phyloP scores from a whole-genome alignment of 2,888 invertebrate genomes.

The Margaritifera margaritifera region DNA sequence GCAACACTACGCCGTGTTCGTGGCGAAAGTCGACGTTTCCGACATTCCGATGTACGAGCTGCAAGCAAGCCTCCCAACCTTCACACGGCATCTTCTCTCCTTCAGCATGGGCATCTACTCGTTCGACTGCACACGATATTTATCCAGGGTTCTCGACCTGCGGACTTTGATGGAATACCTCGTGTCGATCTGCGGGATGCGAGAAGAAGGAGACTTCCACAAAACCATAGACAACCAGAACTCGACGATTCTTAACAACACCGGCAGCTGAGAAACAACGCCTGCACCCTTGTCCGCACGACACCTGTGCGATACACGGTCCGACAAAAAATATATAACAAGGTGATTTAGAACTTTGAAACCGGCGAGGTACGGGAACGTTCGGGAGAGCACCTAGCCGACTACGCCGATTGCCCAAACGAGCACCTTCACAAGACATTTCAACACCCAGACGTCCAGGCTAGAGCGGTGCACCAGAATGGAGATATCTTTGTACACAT shows the following conservation, averaged over 20 bases:
- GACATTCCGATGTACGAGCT: too few relatives aligned
- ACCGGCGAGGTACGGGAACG: conserved; percentile 6
- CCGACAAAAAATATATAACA: conserved; percentile 9
- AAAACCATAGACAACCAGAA: conserved; percentile 1
- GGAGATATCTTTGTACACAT: background rate
- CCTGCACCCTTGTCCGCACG: conserved; percentile 11
- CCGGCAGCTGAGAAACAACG: conserved; percentile 6
- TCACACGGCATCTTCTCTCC: too few relatives aligned
- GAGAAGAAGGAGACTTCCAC: conserved; percentile 8
- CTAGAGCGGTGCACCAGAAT: background rate
- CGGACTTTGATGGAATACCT: conserved; percentile 1
- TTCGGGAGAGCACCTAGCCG: conserved; percentile 7
- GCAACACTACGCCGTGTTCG: too few relatives aligned
- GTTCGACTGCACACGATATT: too few relatives aligned
- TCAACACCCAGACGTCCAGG: conserved; percentile 3
- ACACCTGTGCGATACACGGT: background rate
- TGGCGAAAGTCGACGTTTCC: too few relatives aligned
- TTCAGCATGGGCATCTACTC: too few relatives aligned
- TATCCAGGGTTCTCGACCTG: conserved; percentile 11
- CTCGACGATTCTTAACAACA: conserved; percentile 4
- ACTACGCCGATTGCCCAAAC: conserved; percentile 5
- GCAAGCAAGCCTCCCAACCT: too few relatives aligned
- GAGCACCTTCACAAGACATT: too few relatives aligned
- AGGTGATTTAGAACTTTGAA: conserved; percentile 11
- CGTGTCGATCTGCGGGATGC: background rate